phyloP scores from a whole-genome alignment of 2,113 vertebrate species.

The Cnemophilus loriae region DNA sequence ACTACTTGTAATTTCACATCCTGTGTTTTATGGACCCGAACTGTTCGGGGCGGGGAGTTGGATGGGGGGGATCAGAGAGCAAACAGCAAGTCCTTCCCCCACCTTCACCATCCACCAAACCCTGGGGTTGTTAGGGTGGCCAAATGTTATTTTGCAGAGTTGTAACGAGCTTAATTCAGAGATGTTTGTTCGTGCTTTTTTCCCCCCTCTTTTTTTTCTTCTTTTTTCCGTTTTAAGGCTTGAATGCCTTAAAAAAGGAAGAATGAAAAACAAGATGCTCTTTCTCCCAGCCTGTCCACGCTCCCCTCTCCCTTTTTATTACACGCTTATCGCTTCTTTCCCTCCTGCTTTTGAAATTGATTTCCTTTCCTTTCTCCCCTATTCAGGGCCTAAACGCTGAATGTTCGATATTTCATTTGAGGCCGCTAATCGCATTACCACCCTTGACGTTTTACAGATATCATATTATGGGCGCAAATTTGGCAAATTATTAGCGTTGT shows the following conservation, averaged over 20 bases:
- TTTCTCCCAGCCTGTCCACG: constrained; percentile 61
- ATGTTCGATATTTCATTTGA: constrained; percentile 92
- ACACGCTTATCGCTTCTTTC: constrained; percentile 81
- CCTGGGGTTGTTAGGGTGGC: constrained; percentile 69
- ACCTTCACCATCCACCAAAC: constrained; percentile 42
- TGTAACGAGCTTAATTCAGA: neutral
- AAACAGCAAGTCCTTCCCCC: constrained; percentile 65
- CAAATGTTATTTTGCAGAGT: constrained; percentile 73
- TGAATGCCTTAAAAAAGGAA: constrained; percentile 33
- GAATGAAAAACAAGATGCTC: constrained; percentile 63
- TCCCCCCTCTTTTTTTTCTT: fast-evolving
- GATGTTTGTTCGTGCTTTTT: neutral
- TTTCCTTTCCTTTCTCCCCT: constrained; percentile 84
- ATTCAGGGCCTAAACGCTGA: constrained; percentile 83
- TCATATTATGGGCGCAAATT: constrained; percentile 89
- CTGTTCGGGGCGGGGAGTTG: constrained; percentile 63
- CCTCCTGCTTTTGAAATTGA: constrained; percentile 86
- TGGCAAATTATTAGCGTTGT: constrained; percentile 87
- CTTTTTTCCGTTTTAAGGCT: neutral
- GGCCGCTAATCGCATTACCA: constrained; percentile 88
- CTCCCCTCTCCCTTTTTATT: constrained; percentile 78
- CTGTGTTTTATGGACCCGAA: constrained; percentile 82
- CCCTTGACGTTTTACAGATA: constrained; percentile 90
- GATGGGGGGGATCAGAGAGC: constrained; percentile 52
- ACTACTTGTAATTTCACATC: constrained; percentile 84